Evolutionary conservation across 2,797 vertebrate genomes (phyloP), one percentile per base, ranked within the genome.

Genomic region (Hydrocynus forskahlii): DNA sequence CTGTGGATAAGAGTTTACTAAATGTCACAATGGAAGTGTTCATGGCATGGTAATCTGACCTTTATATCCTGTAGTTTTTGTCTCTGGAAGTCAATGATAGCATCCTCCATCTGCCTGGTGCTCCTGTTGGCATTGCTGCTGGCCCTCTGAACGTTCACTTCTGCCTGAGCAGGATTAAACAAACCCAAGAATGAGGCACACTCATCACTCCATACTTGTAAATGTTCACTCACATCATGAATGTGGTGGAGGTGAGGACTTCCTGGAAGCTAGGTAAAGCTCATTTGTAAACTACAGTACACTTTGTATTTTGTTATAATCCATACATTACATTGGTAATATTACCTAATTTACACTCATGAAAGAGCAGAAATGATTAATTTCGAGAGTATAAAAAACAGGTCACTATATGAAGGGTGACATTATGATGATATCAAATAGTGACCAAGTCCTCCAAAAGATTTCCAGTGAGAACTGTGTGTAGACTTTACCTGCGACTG

Each of bases 51-150:
- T 12, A 21, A 12, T 2, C 23, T 25, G 13, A 95, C 95, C 92
- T 95, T 95, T 5, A 96, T 75, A 67, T 95, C 95, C 80, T 92
- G 88, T 23, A 96, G 86, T 82, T 95, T 96, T 86, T 95, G 93
- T 71, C 85, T 89, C 89, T 96, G 96, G 86, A 96, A 96, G 64
- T 91, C 85, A 0, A 84, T 88, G 4, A 95, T 92, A 0, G 88
- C 90, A 68, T 95, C 95, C 82, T 95, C 93, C 35, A 95, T 88
- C 35, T 94, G 94, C 29, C 80, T 90, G 45, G 92, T 91, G 72
- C 90, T 95, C 40, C 83, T 89, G 80, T 91, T 92, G 1, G 92
- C 91, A 0, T 95, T 94, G 67, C 85, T 91, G 0, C 92, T 93
- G 23, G 95, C 95, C 81, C 91, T 95, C 86, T 95, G 95, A 6